Percentiles rank a stretch among this genome's conserved stretches.
Evolutionary conservation across 2,888 invertebrate genomes (phyloP).

Genomic region (Orthosia gracilis): DNA sequence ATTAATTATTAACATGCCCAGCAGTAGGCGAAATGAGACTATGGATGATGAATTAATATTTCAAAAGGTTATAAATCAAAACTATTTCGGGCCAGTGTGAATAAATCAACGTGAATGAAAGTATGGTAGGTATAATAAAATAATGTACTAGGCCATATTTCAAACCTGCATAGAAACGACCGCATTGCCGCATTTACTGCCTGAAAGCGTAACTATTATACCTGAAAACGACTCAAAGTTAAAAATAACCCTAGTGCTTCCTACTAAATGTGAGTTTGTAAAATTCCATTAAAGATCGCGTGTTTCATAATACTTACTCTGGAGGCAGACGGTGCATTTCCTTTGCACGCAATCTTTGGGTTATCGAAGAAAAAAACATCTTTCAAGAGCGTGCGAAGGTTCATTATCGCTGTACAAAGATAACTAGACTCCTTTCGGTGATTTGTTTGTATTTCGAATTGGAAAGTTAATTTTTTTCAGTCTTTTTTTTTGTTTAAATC

Average conservation of each 20-base stretch:
- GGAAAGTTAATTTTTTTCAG: not conserved
- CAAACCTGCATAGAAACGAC: conserved; percentile 23
- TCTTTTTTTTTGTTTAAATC: not conserved
- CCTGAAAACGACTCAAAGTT: conserved; percentile 46
- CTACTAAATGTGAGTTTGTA: conserved; percentile 66
- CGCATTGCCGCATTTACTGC: conserved; percentile 48
- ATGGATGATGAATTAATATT: too few relatives aligned
- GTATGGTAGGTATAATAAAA: not conserved
- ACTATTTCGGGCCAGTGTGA: too few relatives aligned
- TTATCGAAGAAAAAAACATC: conserved; percentile 47
- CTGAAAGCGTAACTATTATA: conserved; percentile 26
- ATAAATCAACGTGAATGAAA: too few relatives aligned
- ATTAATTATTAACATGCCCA: too few relatives aligned
- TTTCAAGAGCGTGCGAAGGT: conserved; percentile 44
- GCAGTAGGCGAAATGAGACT: too few relatives aligned
- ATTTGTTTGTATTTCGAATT: conserved; percentile 40
- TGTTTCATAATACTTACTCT: conserved; percentile 67
- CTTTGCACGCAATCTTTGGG: conserved; percentile 67
- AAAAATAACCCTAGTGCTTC: conserved; percentile 60
- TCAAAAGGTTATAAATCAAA: too few relatives aligned
- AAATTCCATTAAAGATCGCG: conserved; percentile 74
- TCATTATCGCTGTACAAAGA: conserved; percentile 28
- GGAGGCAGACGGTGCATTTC: conserved; percentile 69
- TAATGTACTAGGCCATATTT: not conserved
- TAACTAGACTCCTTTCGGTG: conserved; percentile 21